A percentile compares a stretch with the other conserved stretches of the same genome.
Conservation (phyloP, 2,797 vertebrate genomes). For the Sternotherus odoratus region DNA sequence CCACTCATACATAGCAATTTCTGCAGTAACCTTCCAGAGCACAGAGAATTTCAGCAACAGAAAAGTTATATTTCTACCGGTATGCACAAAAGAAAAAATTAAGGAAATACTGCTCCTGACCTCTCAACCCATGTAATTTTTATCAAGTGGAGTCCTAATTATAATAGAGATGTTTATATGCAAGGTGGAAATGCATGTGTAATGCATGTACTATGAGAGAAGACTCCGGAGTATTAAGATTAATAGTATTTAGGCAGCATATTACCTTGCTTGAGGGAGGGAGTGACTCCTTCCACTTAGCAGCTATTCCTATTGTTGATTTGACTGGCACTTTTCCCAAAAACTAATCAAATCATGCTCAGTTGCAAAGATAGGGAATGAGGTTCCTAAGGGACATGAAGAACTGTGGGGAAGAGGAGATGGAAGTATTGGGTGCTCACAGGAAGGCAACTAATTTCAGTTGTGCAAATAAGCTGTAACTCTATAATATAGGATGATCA, state of each 20-base stretch:
- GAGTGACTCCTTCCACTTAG: too few relatives aligned
- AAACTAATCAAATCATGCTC: too few relatives aligned
- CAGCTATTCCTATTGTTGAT: too few relatives aligned
- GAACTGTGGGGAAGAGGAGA: neutral
- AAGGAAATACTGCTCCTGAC: neutral
- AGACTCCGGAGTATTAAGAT: too few relatives aligned
- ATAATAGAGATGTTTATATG: neutral
- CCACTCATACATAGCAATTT: neutral
- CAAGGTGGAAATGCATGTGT: neutral
- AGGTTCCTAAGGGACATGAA: neutral
- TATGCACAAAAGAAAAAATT: neutral
- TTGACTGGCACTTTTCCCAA: too few relatives aligned
- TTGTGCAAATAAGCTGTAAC: neutral
- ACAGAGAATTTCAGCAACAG: neutral
- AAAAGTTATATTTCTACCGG: neutral
- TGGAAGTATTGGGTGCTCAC: neutral
- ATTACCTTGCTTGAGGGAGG: too few relatives aligned
- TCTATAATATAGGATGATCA: neutral
- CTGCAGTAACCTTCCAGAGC: neutral
- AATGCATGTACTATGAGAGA: too few relatives aligned
- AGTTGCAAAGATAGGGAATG: neutral
- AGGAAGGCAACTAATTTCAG: neutral
- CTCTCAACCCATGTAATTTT: neutral
- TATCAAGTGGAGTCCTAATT: neutral
- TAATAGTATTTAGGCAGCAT: too few relatives aligned